Conservation (phyloP, 2,888 invertebrate genomes). For the Diaperis boleti region DNA sequence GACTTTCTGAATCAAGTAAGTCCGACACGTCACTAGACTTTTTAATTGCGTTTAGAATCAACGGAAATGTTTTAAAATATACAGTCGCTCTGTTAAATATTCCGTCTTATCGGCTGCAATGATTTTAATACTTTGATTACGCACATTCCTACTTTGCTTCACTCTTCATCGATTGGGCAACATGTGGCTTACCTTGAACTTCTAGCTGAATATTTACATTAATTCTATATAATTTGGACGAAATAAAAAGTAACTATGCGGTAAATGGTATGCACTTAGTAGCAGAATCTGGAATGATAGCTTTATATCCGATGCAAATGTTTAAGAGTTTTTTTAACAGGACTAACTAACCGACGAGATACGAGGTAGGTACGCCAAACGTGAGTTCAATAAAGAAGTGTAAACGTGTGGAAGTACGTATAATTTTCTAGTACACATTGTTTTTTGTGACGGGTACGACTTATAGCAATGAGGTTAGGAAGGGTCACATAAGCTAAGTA, state of each 20-base stretch:
- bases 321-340: neutral
- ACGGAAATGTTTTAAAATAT: slow-evolving; percentile 37
- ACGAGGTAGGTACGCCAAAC: too few species aligned
- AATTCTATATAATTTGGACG: slow-evolving; percentile 42
- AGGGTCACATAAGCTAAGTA: too few species aligned
- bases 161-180: slow-evolving; percentile 24
- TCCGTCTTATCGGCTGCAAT: slow-evolving; percentile 14
- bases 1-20: slow-evolving; percentile 42
- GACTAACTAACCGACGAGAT: too few species aligned
- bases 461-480: too few species aligned
- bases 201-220: slow-evolving; percentile 40
- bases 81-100: slow-evolving; percentile 13
- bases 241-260: slow-evolving; percentile 38
- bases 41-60: slow-evolving; percentile 34
- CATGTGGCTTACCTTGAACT: slow-evolving; percentile 44
- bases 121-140: slow-evolving; percentile 13
- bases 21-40: slow-evolving; percentile 38
- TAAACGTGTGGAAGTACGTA: too few species aligned
- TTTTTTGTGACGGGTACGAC: too few species aligned
- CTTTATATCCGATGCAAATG: slow-evolving; percentile 7
- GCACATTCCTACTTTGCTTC: slow-evolving; percentile 11
- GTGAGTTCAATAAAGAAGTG: too few species aligned
- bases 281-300: slow-evolving; percentile 20
- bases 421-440: too few species aligned
- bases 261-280: slow-evolving; percentile 36